These are phyloP conservation scores for Drosophila pruinosa DNA, from an alignment of 1,140 invertebrate genomes.

Conservation along the genomic window DNA sequence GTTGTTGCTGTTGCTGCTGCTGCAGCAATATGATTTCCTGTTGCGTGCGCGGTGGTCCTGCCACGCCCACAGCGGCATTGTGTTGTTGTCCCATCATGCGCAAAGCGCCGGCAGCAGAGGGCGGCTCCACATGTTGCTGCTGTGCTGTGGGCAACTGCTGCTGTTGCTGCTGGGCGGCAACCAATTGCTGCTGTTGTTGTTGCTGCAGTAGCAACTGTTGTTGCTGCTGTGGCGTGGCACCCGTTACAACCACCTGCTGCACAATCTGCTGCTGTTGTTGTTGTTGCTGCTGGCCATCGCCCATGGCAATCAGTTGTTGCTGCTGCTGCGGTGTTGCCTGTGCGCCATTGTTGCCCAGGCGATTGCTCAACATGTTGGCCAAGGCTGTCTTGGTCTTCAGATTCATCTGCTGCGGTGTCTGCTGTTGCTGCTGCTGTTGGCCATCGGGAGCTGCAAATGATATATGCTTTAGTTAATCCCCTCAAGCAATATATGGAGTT, in stretches of 20 bases:
- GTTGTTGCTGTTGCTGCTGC: constrained; percentile 72
- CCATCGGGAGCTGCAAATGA: constrained; percentile 44
- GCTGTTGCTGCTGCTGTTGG: constrained; percentile 78
- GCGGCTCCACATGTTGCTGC: constrained; percentile 83
- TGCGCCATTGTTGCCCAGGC: constrained; percentile 87
- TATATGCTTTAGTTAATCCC: not conserved
- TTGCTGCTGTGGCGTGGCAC: constrained; percentile 57
- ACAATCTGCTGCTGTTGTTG: constrained; percentile 77
- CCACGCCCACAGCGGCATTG: constrained; percentile 84
- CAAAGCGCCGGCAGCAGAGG: constrained; percentile 88
- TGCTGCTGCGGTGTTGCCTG: constrained; percentile 83
- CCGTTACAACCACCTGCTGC: constrained; percentile 69
- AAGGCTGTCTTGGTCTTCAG: constrained; percentile 97
- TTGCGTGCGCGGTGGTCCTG: constrained; percentile 57
- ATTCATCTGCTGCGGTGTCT: constrained; percentile 85
- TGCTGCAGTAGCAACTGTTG: constrained; percentile 50
- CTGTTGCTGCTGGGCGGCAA: constrained; percentile 53
- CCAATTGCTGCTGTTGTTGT: constrained; percentile 66
- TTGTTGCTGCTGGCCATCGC: constrained; percentile 83
- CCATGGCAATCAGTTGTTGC: constrained; percentile 83
- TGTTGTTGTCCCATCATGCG: constrained; percentile 92
- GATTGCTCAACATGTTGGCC: constrained; percentile 96
- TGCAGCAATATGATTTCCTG: constrained; percentile 72
- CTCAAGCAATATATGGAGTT: constrained; percentile 4
- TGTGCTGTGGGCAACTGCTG: constrained; percentile 46